Base-by-base conservation (phyloP, 2,113 vertebrate species). In the Ivindomyrus marchei region DNA sequence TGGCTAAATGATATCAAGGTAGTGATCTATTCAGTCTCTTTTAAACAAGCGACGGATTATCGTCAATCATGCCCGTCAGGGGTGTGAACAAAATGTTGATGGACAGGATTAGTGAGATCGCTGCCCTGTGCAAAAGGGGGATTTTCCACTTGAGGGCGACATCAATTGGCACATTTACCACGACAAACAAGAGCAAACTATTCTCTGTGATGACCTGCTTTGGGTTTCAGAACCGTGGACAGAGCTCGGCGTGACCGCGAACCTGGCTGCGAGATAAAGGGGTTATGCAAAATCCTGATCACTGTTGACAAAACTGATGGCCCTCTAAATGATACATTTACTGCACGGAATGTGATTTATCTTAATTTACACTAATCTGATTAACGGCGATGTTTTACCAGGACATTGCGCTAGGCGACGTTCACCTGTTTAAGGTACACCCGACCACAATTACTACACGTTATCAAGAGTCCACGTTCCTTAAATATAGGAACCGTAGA, bases 51-150 rank as follows among this genome's bases (percentile, higher is more conserved):
- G 3, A 31, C 15, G 91, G 90, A 91, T 93, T 36, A 94, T 93
- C 92, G 90, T 47, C 88, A 91, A 93, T 94, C 93, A 95, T 11
- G 49, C 80, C 66, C 24, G 15, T 62, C 77, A 62, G 39, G 80
- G 31, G 53, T 42, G 90, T 92, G 92, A 91, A 88, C 3, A 27
- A 3, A 92, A 93, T 91, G 92, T 93, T 88, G 91, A 91, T 92
- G 92, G 94, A 93, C 93, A 93, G 52, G 88, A 91, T 92, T 92
- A 91, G 24, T 90, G 85, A 93, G 92, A 90, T 91, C 89, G 46
- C 94, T 86, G 42, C 13, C 52, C 88, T 93, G 93, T 94, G 94
- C 92, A 94, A 93, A 90, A 84, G 42, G 58, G 17, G 31, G 8
- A 58, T 27, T 52, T 85, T 88, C 56, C 47, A 50, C n/a, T 8